Evolutionary conservation across 2,888 invertebrate species (phyloP).

Genomic region (Drosophila demipolita): DNA sequence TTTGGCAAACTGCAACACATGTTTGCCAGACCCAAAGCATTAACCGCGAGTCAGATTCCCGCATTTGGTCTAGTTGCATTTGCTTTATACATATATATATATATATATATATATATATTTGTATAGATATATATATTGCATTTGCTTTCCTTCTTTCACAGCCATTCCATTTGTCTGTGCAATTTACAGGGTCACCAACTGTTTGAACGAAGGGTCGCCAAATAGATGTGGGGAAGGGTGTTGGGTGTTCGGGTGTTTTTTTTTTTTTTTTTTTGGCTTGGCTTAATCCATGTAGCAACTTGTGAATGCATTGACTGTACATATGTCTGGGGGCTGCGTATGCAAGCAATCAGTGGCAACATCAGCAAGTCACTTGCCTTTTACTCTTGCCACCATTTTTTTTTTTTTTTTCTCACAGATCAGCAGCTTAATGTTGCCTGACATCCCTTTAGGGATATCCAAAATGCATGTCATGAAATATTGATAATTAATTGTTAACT

Average conservation of each 20-base stretch:
- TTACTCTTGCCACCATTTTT: background rate
- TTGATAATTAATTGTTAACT: no score
- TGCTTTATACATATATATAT: background rate
- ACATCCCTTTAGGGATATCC: background rate
- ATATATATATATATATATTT: background rate
- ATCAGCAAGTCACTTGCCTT: slow-evolving; percentile 2
- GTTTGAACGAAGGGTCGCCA: slow-evolving; percentile 10
- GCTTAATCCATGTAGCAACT: no score
- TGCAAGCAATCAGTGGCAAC: slow-evolving; percentile 10
- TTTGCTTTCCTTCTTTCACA: background rate
- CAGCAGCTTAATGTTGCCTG: background rate
- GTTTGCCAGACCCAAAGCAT: slow-evolving; percentile 24
- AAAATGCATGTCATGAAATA: no score
- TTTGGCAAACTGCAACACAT: slow-evolving; percentile 46
- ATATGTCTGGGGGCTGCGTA: background rate
- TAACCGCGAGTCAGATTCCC: slow-evolving; percentile 14
- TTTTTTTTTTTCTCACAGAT: background rate
- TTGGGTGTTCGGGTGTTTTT: background rate
- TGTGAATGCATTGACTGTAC: background rate
- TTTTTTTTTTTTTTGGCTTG: background rate
- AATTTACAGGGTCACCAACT: slow-evolving; percentile 42
- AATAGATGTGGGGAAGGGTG: background rate
- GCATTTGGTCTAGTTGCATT: slow-evolving; percentile 6
- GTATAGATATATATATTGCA: background rate
- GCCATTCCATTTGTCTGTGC: slow-evolving; percentile 12